A percentile compares a stretch with the other conserved stretches of the same genome.
Evolutionary conservation across 2,113 vertebrate genomes (phyloP).

Genomic region (Carettochelys insculpta): DNA sequence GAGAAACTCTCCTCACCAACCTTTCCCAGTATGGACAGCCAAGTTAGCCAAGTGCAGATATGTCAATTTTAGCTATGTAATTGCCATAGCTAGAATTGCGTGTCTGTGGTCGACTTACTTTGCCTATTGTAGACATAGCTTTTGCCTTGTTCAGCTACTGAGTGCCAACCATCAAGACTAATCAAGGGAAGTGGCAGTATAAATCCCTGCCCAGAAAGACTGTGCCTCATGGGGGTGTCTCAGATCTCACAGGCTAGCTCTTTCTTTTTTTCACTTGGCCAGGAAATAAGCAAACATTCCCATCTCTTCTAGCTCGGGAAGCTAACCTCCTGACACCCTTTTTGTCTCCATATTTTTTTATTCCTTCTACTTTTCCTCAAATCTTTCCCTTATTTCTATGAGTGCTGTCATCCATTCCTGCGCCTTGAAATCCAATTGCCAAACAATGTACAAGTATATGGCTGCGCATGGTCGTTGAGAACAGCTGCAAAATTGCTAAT

Average conservation of each 20-base stretch:
- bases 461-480: slow-evolving; percentile 74
- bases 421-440: slow-evolving; percentile 79
- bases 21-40: no score
- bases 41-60: no score
- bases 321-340: slow-evolving; percentile 30
- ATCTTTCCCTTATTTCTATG: slow-evolving; percentile 55
- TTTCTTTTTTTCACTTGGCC: slow-evolving; percentile 4
- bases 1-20: no score
- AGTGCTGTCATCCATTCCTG: slow-evolving; percentile 51
- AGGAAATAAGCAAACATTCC: neutral
- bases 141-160: neutral
- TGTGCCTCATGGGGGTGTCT: neutral
- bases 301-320: slow-evolving; percentile 22
- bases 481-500: slow-evolving; percentile 89
- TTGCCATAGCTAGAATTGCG: no score
- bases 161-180: neutral
- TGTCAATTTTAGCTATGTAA: no score
- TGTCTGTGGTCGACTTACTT: no score
- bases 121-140: no score
- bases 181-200: neutral
- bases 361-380: slow-evolving; percentile 36
- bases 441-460: slow-evolving; percentile 77
- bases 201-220: neutral
- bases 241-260: neutral
- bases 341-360: slow-evolving; percentile 21